Conservation (phyloP, 2,888 invertebrate genomes). For the Agrypnus murinus region DNA sequence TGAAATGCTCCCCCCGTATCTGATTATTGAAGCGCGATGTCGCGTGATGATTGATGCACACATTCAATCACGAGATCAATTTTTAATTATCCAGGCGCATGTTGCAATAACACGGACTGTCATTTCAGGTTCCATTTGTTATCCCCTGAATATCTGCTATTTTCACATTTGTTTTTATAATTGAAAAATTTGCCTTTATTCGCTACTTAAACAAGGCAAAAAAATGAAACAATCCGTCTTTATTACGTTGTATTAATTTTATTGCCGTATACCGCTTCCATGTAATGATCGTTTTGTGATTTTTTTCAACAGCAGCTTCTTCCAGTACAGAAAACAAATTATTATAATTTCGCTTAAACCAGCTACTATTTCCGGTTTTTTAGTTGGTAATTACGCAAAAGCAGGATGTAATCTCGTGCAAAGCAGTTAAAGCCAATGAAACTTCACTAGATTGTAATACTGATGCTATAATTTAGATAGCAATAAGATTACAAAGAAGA, state of each 20-base stretch:
- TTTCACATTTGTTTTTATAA: constrained; percentile 45
- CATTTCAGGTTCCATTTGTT: constrained; percentile 47
- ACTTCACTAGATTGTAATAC: too few species aligned
- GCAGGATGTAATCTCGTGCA: too few species aligned
- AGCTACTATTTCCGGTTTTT: too few species aligned
- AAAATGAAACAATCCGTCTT: constrained; percentile 23
- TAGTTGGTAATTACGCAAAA: too few species aligned
- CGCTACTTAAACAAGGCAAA: not conserved
- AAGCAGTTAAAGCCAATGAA: too few species aligned
- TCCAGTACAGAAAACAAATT: too few species aligned
- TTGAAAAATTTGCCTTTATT: constrained; percentile 32
- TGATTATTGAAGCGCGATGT: constrained; percentile 55
- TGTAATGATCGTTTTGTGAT: too few species aligned
- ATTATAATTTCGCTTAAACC: too few species aligned
- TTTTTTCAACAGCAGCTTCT: too few species aligned
- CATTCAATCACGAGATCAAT: constrained; percentile 58
- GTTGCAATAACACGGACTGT: constrained; percentile 51
- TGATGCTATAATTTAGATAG: too few species aligned
- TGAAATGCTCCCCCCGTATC: constrained; percentile 44
- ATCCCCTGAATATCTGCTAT: constrained; percentile 37
- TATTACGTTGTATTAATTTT: constrained; percentile 14
- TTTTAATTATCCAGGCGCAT: constrained; percentile 56
- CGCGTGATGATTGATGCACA: constrained; percentile 57
- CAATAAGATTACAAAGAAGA: too few species aligned
- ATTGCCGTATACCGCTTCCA: not conserved